Conservation (phyloP, 2,113 vertebrate genomes). For the Rhombomys opimus region DNA sequence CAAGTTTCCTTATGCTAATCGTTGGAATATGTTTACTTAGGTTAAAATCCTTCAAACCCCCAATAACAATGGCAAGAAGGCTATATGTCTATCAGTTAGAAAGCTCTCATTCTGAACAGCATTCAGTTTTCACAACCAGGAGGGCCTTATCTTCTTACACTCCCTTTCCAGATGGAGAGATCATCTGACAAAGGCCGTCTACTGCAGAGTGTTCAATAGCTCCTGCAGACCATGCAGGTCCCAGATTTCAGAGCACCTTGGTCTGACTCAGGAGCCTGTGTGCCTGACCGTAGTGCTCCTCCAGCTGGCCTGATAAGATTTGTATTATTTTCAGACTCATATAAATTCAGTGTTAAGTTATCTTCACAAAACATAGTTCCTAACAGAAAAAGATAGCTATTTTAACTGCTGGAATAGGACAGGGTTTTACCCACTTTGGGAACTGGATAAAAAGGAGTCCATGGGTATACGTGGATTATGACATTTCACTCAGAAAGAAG, state of each 20-base stretch:
- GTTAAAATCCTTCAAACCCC: constrained; percentile 41
- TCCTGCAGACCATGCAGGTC: not conserved
- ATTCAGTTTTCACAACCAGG: not conserved
- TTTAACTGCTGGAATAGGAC: not conserved
- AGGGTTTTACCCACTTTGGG: not conserved
- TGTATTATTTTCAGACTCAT: constrained; percentile 4
- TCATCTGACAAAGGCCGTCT: too few relatives aligned
- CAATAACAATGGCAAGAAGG: not conserved
- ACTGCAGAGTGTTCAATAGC: not conserved
- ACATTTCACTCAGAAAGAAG: not conserved
- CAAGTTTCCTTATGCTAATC: not conserved
- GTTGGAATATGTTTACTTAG: constrained; percentile 33
- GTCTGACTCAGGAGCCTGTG: not conserved
- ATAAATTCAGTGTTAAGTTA: not conserved
- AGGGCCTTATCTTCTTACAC: not conserved
- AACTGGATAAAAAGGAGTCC: not conserved
- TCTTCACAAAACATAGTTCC: constrained; percentile 5
- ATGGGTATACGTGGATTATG: not conserved
- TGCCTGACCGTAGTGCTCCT: not conserved
- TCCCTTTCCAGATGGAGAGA: not conserved
- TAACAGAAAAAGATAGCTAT: constrained; percentile 26
- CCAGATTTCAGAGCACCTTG: not conserved
- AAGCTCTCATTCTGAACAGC: not conserved
- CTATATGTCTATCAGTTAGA: not conserved
- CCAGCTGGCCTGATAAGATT: not conserved